Evolutionary conservation across 1,140 invertebrate genomes (phyloP).

Genomic region (Cydia pomonella): DNA sequence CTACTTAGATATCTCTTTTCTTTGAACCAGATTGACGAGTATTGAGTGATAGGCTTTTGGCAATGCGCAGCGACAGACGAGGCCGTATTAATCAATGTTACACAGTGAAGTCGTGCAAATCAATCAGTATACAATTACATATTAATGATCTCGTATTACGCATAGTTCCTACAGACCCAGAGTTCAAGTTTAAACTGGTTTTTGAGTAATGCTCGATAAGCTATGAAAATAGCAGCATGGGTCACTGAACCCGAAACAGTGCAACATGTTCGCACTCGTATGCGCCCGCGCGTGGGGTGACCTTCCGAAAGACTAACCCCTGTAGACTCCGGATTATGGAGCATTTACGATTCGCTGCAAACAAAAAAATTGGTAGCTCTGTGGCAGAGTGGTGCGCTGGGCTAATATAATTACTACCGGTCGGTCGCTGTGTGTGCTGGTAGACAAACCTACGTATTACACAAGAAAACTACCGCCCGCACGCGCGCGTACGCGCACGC

Average conservation of each 20-base stretch:
- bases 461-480: too few species aligned
- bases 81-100: neutral
- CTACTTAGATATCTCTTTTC: neutral
- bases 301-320: constrained; percentile 35
- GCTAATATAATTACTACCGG: too few species aligned
- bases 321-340: neutral
- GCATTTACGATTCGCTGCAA: too few species aligned
- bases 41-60: constrained; percentile 28
- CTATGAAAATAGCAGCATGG: constrained; percentile 26
- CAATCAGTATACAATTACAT: neutral
- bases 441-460: too few species aligned
- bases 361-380: too few species aligned
- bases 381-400: too few species aligned
- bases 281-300: constrained; percentile 38
- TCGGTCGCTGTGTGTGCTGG: too few species aligned
- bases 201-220: neutral
- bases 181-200: neutral
- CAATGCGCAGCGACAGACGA: neutral
- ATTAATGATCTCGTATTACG: neutral
- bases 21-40: neutral
- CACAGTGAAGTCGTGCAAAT: neutral
- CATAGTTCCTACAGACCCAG: neutral
- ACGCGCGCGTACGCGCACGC: too few species aligned
- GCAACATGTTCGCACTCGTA: constrained; percentile 41
- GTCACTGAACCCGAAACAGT: constrained; percentile 43